phyloP scores from a whole-genome alignment of 2,113 vertebrate genomes.

The Hippocampus barbouri region DNA sequence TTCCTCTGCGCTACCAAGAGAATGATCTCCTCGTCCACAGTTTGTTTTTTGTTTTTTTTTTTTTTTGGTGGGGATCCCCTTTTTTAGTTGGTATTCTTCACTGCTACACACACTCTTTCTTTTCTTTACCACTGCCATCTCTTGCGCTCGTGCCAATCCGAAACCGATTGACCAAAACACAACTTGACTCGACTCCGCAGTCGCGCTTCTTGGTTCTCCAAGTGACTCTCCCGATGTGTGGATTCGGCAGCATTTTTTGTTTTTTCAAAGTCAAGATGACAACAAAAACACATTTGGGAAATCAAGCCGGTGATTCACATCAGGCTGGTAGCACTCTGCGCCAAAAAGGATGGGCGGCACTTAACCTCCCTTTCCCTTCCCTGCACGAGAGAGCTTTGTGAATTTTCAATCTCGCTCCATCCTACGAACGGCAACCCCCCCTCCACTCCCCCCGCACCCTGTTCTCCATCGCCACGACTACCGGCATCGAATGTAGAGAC shows the following conservation, averaged over 20 bases:
- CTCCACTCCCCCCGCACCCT: not conserved
- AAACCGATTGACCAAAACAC: conserved; percentile 27
- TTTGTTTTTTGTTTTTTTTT: conserved; percentile 15
- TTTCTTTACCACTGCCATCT: conserved; percentile 26
- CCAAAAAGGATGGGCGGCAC: conserved; percentile 65
- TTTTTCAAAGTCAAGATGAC: conserved; percentile 5
- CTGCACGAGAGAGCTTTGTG: conserved; percentile 45
- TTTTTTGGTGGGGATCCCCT: conserved; percentile 32
- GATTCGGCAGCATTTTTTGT: not conserved
- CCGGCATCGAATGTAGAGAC: conserved; percentile 12
- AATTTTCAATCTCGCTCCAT: conserved; percentile 55
- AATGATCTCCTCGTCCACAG: conserved; percentile 59
- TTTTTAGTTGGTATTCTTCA: conserved; percentile 57
- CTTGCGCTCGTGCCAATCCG: conserved; percentile 11
- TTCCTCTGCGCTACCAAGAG: conserved; percentile 54
- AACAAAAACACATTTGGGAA: conserved; percentile 13
- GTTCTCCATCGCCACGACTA: not conserved
- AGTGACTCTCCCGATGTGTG: not conserved
- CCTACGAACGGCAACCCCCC: conserved; percentile 14
- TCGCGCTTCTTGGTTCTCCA: not conserved
- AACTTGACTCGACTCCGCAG: conserved; percentile 23
- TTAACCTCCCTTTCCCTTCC: conserved; percentile 50
- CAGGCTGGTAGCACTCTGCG: conserved; percentile 30
- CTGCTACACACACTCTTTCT: conserved; percentile 26
- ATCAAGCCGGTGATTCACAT: conserved; percentile 15